Conservation (phyloP, 2,888 invertebrate species). For the Litoditis marina region DNA sequence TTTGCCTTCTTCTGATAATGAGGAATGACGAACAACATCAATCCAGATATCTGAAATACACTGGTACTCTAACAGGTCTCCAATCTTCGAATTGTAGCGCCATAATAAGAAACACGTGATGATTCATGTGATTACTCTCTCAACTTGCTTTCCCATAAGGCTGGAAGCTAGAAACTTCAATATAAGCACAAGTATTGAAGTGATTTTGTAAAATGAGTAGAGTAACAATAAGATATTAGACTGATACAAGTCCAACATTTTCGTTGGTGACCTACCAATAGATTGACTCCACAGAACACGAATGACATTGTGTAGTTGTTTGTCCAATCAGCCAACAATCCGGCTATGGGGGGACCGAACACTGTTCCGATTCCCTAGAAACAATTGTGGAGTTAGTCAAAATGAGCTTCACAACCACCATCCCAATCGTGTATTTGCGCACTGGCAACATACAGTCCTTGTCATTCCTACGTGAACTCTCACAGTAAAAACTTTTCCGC, state of each 20-base stretch:
- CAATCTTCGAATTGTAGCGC: too few species aligned
- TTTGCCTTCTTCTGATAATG: constrained; percentile 29
- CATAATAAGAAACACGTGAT: too few species aligned
- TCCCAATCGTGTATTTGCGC: too few species aligned
- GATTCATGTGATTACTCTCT: too few species aligned
- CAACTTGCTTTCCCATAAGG: too few species aligned
- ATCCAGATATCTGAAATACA: constrained; percentile 32
- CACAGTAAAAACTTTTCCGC: too few species aligned
- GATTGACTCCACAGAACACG: constrained; percentile 74
- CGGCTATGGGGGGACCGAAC: constrained; percentile 75
- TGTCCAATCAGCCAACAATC: constrained; percentile 77
- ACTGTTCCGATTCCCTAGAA: constrained; percentile 83
- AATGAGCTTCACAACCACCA: not conserved
- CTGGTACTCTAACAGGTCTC: too few species aligned
- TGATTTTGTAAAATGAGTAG: too few species aligned
- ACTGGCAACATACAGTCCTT: too few species aligned
- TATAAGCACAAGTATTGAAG: too few species aligned
- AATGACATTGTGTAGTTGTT: constrained; percentile 82
- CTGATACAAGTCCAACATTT: not conserved
- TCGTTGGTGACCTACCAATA: constrained; percentile 37
- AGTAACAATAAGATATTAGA: not conserved
- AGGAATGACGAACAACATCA: constrained; percentile 59
- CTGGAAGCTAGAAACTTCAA: too few species aligned
- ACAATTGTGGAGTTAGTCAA: not conserved
- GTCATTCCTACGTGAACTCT: too few species aligned